These are phyloP conservation scores for Mus spretus DNA, from an alignment of 2,797 vertebrate genomes.

Conservation along the genomic window DNA sequence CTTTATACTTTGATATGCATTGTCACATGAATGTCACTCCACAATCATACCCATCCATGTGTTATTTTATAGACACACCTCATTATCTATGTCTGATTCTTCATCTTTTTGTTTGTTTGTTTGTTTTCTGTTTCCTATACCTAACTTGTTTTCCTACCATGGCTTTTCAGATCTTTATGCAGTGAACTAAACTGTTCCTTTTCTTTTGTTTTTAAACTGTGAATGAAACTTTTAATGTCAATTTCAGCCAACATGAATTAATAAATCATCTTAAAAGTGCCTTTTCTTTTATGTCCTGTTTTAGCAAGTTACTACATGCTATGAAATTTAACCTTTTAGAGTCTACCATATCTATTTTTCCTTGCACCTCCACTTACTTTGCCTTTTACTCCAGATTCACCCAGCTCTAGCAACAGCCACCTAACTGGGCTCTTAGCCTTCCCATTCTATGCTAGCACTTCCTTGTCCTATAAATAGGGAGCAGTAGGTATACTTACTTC, in stretches of 20 bases:
- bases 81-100: neutral
- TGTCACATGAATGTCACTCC: neutral
- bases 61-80: neutral
- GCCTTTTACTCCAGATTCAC: constrained; percentile 32
- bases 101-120: neutral
- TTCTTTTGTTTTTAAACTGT: neutral
- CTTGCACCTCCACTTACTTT: constrained; percentile 9
- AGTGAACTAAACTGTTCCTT: neutral
- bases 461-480: constrained; percentile 53
- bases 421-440: constrained; percentile 8
- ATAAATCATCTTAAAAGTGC: neutral
- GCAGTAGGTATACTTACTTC: constrained; percentile 57
- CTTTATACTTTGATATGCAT: neutral
- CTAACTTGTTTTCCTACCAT: neutral
- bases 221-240: neutral
- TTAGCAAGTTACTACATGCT: neutral
- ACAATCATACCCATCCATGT: neutral
- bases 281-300: neutral
- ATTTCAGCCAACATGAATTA: neutral
- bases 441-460: neutral
- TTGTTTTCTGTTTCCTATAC: neutral
- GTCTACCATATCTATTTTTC: neutral
- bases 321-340: neutral
- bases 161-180: neutral
- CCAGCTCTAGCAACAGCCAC: constrained; percentile 2